phyloP scores from a whole-genome alignment of 2,888 invertebrate genomes.

The Sialis lutaria region DNA sequence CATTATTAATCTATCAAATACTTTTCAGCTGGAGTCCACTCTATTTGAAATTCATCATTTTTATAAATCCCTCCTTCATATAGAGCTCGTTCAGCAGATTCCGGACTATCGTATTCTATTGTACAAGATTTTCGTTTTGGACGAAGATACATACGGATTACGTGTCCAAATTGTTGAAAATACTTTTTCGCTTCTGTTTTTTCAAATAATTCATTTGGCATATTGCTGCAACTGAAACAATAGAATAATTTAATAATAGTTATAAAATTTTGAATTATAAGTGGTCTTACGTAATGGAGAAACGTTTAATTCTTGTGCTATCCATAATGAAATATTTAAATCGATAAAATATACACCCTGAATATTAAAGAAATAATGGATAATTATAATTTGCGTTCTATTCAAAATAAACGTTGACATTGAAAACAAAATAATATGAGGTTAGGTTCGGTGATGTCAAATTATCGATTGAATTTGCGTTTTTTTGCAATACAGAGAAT shows the following conservation, averaged over 20 bases:
- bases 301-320: no score
- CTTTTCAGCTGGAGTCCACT: constrained; percentile 31
- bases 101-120: constrained; percentile 47
- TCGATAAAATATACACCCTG: no score
- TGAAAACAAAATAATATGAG: no score
- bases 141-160: constrained; percentile 44
- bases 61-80: constrained; percentile 40
- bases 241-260: background rate
- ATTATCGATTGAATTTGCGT: no score
- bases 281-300: no score
- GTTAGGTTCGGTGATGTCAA: no score
- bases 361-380: no score
- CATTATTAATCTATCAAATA: constrained; percentile 14
- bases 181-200: constrained; percentile 41
- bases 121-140: constrained; percentile 46
- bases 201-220: constrained; percentile 45
- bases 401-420: no score
- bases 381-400: no score
- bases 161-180: constrained; percentile 53
- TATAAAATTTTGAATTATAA: no score
- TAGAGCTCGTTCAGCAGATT: constrained; percentile 37
- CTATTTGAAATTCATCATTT: constrained; percentile 41
- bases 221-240: constrained; percentile 36
- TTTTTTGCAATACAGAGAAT: no score
- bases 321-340: no score